Base-by-base conservation (phyloP, 1,140 invertebrate genomes). In the Hermetia illucens region DNA sequence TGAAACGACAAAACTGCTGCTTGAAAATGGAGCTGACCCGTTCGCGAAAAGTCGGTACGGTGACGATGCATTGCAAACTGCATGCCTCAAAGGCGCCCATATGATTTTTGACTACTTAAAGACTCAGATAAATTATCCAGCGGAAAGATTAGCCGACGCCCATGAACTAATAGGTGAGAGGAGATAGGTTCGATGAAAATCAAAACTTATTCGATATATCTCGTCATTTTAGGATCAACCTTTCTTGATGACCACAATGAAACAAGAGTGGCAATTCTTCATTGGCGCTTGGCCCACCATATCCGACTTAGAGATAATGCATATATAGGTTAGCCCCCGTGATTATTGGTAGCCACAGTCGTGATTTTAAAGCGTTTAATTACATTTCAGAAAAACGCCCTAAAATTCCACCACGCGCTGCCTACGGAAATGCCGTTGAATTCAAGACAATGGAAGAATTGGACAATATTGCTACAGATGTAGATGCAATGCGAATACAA, bases 1-100 rank as follows among this genome's bases (percentile, higher is more conserved):
- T 51, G 85, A 88, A 58, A 90, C 88, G 3, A 86, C 83, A 1
- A 79, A 79, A 49, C 62, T 94, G 22, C 60, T 94, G 17, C 60
- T 94, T 22, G 70, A 78, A 33, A 67, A 82, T 64, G 82, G 82
- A 34, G 88, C 89, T 1, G 73, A 87, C 65, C 80, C 81, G 16
- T 71, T 72, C 59, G 68, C 81, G 12, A 70, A 70, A 44, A 87
- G 83, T 44, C 68, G 82, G 40, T 81, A 84, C 51, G 82, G 84
- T 24, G 89, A 93, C 63, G 87, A 93, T 71, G 87, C 89, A 16
- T 59, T 94, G 39, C 84, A 89, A 53, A 89, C 83, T 20, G 86
- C 89, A 5, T 89, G 86, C 56, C 63, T 92, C 0, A 89, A 90
- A 64, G 88, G 87, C 21, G 82, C 84, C n/a, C 70, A 66, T 24